These are phyloP conservation scores for Melanophora roralis DNA, from an alignment of 2,888 invertebrate species.

Conservation along the genomic window DNA sequence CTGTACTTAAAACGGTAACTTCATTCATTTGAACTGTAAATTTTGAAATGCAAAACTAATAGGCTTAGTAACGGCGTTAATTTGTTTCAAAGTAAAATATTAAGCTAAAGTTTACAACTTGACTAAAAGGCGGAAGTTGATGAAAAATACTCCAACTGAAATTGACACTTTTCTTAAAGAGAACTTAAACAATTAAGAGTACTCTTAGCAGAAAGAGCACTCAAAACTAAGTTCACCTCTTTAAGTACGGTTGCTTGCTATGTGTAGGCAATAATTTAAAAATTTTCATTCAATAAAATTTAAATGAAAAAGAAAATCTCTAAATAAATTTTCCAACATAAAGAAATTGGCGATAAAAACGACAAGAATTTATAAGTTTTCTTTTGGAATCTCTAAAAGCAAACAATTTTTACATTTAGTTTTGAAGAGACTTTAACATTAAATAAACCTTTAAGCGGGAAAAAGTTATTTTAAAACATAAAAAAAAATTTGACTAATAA, in stretches of 20 bases:
- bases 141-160: background rate
- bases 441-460: slow-evolving; percentile 64
- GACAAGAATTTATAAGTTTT: slow-evolving; percentile 59
- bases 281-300: slow-evolving; percentile 50
- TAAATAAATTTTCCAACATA: slow-evolving; percentile 7
- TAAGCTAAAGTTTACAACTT: slow-evolving; percentile 9
- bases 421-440: slow-evolving; percentile 68
- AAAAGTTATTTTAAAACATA: background rate
- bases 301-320: slow-evolving; percentile 23
- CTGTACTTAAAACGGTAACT: background rate
- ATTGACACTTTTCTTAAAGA: background rate
- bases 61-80: slow-evolving; percentile 26
- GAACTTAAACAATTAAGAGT: background rate
- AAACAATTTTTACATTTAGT: slow-evolving; percentile 66
- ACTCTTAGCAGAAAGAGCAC: too few species aligned
- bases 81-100: background rate
- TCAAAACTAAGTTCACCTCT: too few species aligned
- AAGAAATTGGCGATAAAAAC: slow-evolving; percentile 26
- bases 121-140: slow-evolving; percentile 49
- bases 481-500: slow-evolving; percentile 19
- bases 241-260: too few species aligned
- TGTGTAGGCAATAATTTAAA: slow-evolving; percentile 7
- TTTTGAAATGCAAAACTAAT: slow-evolving; percentile 31
- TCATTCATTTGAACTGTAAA: background rate
- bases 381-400: slow-evolving; percentile 21